A percentile compares a stretch with the other conserved stretches of the same genome.
These are phyloP conservation scores for Acestrorhynchus altus DNA, from an alignment of 2,797 vertebrate species.

Conservation along the genomic window DNA sequence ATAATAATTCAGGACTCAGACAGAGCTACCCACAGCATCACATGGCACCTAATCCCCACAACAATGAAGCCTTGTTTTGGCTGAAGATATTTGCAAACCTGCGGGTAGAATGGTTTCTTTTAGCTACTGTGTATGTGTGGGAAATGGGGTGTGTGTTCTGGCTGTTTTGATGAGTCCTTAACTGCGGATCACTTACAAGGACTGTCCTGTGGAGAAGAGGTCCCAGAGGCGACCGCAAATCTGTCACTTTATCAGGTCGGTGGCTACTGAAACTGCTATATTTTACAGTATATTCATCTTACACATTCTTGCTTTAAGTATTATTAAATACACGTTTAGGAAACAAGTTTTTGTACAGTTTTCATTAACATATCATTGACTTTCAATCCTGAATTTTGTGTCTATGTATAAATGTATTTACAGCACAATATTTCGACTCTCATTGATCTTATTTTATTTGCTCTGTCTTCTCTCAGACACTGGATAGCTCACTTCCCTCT, in stretches of 20 bases:
- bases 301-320: no score
- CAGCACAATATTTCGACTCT: no score
- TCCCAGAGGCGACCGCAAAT: constrained; percentile 79
- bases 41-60: constrained; percentile 68
- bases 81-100: constrained; percentile 33
- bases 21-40: constrained; percentile 49
- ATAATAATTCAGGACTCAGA: constrained; percentile 19
- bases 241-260: constrained; percentile 88
- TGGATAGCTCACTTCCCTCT: constrained; percentile 86
- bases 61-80: constrained; percentile 69
- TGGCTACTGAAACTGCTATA: constrained; percentile 2
- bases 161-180: constrained; percentile 60
- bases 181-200: constrained; percentile 81
- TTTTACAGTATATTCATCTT: no score
- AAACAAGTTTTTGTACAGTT: no score
- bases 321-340: no score
- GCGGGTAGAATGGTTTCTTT: constrained; percentile 54
- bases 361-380: no score
- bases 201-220: constrained; percentile 76
- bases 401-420: no score
- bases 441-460: neutral
- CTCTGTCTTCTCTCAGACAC: constrained; percentile 73
- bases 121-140: constrained; percentile 42
- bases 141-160: constrained; percentile 28
- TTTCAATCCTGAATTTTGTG: no score